Evolutionary conservation across 2,888 invertebrate species (phyloP).

Genomic region (Drosophila anomelani): DNA sequence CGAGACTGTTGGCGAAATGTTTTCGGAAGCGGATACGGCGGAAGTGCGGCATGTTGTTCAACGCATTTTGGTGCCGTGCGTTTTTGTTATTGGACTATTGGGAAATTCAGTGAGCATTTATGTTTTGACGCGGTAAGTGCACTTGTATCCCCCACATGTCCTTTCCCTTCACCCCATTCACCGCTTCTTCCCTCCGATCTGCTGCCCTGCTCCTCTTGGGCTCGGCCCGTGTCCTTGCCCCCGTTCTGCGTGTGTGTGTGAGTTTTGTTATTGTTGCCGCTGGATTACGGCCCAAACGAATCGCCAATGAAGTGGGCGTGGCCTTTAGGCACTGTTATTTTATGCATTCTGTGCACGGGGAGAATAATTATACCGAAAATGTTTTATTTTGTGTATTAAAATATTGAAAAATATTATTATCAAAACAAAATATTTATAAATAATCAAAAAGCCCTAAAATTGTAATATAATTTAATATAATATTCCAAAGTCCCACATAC

Average conservation of each 20-base stretch:
- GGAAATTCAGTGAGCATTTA: constrained; percentile 88
- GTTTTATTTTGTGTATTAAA: background rate
- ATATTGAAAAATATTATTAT: no score
- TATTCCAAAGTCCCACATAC: background rate
- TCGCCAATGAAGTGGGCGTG: constrained; percentile 48
- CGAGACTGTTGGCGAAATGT: constrained; percentile 64
- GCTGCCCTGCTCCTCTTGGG: background rate
- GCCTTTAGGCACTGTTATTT: constrained; percentile 57
- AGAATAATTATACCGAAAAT: background rate
- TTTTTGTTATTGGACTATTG: constrained; percentile 88
- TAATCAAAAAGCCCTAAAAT: no score
- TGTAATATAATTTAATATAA: no score
- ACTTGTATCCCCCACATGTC: constrained; percentile 60
- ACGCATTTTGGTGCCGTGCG: constrained; percentile 87
- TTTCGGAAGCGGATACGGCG: constrained; percentile 82
- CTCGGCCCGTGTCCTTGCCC: background rate
- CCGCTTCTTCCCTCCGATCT: no score
- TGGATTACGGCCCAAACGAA: constrained; percentile 62
- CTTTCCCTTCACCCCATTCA: background rate
- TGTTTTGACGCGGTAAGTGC: constrained; percentile 86
- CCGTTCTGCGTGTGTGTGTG: constrained; percentile 11
- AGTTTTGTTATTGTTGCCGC: constrained; percentile 26
- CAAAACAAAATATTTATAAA: background rate
- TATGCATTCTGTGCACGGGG: constrained; percentile 58
- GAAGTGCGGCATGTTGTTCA: constrained; percentile 85